Conservation (phyloP, 2,888 invertebrate species). For the Oeneis ivallda region DNA sequence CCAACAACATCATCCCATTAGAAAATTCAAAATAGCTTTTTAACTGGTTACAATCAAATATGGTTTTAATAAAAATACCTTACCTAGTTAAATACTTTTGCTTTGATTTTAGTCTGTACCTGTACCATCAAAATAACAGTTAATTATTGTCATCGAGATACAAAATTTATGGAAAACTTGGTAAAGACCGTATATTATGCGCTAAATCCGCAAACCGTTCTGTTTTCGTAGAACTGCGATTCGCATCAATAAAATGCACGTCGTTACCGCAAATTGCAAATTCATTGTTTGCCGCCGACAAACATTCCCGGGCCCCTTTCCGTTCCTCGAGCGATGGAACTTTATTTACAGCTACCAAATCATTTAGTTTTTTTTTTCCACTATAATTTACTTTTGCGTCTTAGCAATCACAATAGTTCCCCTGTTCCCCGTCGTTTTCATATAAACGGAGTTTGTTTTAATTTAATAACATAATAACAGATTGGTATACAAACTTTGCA, state of each 20-base stretch:
- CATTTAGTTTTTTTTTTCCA: constrained; percentile 45
- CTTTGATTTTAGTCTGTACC: too few species aligned
- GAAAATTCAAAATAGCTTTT: too few species aligned
- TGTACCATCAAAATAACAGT: too few species aligned
- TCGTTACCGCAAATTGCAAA: constrained; percentile 74
- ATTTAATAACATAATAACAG: not conserved
- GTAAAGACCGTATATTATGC: not conserved
- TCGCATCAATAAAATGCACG: constrained; percentile 70
- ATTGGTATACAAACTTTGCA: not conserved
- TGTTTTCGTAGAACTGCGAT: constrained; percentile 69
- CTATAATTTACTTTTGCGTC: constrained; percentile 26
- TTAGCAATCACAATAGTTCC: constrained; percentile 5
- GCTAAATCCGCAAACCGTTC: not conserved
- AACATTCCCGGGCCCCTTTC: constrained; percentile 71
- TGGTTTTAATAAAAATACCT: too few species aligned
- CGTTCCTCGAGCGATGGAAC: constrained; percentile 70
- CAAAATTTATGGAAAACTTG: too few species aligned
- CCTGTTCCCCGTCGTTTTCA: not conserved
- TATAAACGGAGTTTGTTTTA: too few species aligned
- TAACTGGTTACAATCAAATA: too few species aligned
- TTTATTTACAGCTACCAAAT: constrained; percentile 69
- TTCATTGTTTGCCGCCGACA: constrained; percentile 76
- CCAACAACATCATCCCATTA: too few species aligned
- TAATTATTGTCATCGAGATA: too few species aligned
- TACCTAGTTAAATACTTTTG: too few species aligned